These are phyloP conservation scores for Acropora yongei DNA, from an alignment of 64 coral and sea anemone species.

Conservation along the genomic window DNA sequence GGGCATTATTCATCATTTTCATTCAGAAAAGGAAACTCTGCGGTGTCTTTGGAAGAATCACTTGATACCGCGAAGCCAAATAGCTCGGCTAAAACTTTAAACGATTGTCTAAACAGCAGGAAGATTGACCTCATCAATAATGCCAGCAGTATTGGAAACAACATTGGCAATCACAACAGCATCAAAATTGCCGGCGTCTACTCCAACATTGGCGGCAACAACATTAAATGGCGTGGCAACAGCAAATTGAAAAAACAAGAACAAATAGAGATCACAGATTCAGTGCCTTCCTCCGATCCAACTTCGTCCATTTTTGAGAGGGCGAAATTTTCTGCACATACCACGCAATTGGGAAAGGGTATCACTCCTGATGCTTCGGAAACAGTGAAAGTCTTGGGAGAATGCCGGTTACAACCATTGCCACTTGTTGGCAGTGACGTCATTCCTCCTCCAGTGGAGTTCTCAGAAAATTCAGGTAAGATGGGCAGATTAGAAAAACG, in stretches of 20 bases:
- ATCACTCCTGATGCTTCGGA: background rate
- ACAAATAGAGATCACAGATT: background rate
- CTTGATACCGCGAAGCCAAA: background rate
- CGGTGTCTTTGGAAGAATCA: background rate
- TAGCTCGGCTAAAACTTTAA: background rate
- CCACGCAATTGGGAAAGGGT: background rate
- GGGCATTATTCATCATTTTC: background rate
- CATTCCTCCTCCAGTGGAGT: constrained; percentile 18
- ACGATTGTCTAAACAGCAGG: background rate
- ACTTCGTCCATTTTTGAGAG: background rate
- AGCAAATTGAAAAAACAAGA: background rate
- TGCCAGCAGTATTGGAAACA: background rate
- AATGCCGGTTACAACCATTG: constrained; percentile 25
- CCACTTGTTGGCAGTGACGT: constrained; percentile 10
- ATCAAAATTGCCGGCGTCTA: background rate
- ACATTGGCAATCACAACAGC: background rate
- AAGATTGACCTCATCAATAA: background rate
- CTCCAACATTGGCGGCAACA: background rate
- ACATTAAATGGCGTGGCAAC: background rate
- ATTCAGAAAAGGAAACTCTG: background rate
- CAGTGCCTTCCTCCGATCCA: too few species aligned
- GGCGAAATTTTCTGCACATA: background rate
- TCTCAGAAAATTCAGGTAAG: constrained; percentile 15
- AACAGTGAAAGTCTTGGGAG: background rate
- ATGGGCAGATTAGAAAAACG: too few species aligned